phyloP scores from a whole-genome alignment of 2,888 invertebrate genomes.

The Lithosia quadra region DNA sequence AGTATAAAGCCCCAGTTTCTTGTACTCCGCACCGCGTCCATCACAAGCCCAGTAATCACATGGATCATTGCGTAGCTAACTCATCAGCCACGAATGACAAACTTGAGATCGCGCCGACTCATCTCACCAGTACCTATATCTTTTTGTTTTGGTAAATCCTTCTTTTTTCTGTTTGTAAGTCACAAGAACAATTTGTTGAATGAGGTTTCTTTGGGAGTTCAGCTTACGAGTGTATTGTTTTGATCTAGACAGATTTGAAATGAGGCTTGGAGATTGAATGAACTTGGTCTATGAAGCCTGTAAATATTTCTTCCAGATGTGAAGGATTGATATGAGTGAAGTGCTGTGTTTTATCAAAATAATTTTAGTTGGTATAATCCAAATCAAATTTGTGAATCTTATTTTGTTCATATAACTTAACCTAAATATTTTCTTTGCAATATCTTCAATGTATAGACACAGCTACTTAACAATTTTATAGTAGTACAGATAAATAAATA shows the following conservation, averaged over 20 bases:
- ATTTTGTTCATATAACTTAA: no score
- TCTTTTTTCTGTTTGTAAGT: constrained; percentile 17
- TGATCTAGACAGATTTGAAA: constrained; percentile 7
- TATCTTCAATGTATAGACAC: no score
- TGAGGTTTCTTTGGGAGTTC: constrained; percentile 8
- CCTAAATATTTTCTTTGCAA: no score
- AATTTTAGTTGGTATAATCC: not conserved
- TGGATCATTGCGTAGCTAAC: constrained; percentile 64
- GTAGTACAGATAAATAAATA: no score
- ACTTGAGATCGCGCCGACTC: constrained; percentile 56
- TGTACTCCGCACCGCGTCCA: constrained; percentile 25
- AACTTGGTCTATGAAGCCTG: not conserved
- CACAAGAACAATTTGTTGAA: constrained; percentile 14
- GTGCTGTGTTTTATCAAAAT: not conserved
- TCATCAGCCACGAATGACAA: constrained; percentile 64
- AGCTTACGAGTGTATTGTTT: constrained; percentile 9
- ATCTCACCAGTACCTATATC: constrained; percentile 46
- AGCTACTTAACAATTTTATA: no score
- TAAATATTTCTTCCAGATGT: not conserved
- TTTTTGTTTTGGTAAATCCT: constrained; percentile 39
- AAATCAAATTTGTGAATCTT: not conserved
- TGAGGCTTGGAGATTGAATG: constrained; percentile 1
- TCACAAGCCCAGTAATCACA: constrained; percentile 60
- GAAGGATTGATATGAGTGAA: not conserved
- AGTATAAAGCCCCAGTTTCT: constrained; percentile 3